Evolutionary conservation across 2,888 invertebrate species (phyloP).

Genomic region (Hypomecis atomaria): DNA sequence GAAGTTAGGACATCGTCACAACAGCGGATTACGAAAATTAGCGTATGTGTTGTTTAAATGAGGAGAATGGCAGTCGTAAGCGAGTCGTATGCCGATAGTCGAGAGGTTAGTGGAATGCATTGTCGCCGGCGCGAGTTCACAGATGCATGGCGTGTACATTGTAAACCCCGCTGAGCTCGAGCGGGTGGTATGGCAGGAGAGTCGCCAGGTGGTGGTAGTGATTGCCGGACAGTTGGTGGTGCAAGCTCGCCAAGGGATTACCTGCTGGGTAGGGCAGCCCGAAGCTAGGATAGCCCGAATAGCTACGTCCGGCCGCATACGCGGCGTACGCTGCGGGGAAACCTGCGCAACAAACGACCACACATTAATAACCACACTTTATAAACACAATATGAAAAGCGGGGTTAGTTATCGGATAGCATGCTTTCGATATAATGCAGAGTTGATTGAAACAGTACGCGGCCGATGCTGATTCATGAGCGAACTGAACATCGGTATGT

Average conservation of each 20-base stretch:
- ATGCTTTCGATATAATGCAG: constrained; percentile 61
- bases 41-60: constrained; percentile 71
- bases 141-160: constrained; percentile 92
- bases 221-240: constrained; percentile 87
- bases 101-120: constrained; percentile 82
- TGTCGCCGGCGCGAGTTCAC: constrained; percentile 86
- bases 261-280: constrained; percentile 99
- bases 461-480: constrained; percentile 54
- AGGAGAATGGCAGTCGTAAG: constrained; percentile 65
- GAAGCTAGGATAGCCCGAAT: constrained; percentile 98
- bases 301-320: constrained; percentile 98
- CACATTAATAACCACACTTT: constrained; percentile 50
- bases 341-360: constrained; percentile 87
- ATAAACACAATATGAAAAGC: constrained; percentile 51
- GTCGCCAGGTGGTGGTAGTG: constrained; percentile 86
- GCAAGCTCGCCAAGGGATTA: constrained; percentile 93
- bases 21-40: constrained; percentile 70
- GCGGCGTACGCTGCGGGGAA: constrained; percentile 98
- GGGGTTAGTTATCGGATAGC: constrained; percentile 62
- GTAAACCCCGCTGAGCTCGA: constrained; percentile 87
- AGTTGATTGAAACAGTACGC: constrained; percentile 50
- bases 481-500: constrained; percentile 60
- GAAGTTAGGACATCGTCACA: constrained; percentile 76
- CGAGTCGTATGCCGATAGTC: constrained; percentile 63
- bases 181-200: constrained; percentile 88